Evolutionary conservation across 1,140 invertebrate genomes (phyloP).

Genomic region (Drosophila santomea): DNA sequence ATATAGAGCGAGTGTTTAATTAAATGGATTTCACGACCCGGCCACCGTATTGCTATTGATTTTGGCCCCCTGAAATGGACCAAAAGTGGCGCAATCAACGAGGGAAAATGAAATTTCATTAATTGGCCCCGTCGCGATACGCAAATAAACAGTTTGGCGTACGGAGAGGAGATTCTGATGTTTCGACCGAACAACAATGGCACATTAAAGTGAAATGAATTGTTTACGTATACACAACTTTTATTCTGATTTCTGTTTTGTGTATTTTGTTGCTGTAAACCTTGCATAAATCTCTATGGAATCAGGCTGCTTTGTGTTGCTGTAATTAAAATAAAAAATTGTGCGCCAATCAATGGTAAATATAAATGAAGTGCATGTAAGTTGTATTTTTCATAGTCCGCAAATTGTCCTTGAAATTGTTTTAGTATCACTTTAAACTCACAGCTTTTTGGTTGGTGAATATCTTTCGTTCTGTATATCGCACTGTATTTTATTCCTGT

Average conservation of each 20-base stretch:
- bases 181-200: conserved; percentile 46
- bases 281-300: conserved; percentile 35
- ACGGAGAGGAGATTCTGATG: conserved; percentile 12
- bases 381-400: not conserved
- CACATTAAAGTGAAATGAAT: conserved; percentile 62
- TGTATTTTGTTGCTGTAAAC: conserved; percentile 45
- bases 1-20: conserved; percentile 47
- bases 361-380: not conserved
- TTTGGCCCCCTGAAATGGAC: conserved; percentile 20
- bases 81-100: conserved; percentile 61
- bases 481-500: not conserved
- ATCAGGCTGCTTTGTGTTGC: conserved; percentile 19
- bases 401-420: not conserved
- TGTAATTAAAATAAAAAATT: conserved; percentile 42
- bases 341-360: not conserved
- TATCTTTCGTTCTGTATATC: no score
- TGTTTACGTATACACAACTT: conserved; percentile 55
- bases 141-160: conserved; percentile 70
- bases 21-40: conserved; percentile 32
- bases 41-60: conserved; percentile 45
- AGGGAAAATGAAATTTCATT: conserved; percentile 65
- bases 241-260: conserved; percentile 42
- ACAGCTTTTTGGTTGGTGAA: not conserved
- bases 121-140: conserved; percentile 69
- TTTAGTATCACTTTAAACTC: conserved; percentile 14